Base-by-base conservation (phyloP, 2,888 invertebrate species). In the Alviniconcha strummeri region DNA sequence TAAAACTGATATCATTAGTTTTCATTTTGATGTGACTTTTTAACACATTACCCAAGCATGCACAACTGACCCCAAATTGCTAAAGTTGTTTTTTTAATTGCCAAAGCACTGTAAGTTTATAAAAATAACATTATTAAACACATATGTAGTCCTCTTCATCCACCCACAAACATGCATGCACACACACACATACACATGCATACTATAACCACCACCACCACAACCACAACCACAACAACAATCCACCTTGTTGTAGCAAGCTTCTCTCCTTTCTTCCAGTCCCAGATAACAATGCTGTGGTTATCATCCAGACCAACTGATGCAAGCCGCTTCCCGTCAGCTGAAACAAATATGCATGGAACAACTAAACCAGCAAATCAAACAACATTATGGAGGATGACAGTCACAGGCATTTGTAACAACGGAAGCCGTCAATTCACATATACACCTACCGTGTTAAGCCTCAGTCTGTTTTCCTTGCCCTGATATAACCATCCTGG, bases 191-290 rank as follows among this genome's bases (percentile, higher is more conserved):
- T 52, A 54, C 11, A 54, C 55, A 55, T 2, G 5, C 79, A 79
- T 64, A 9, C 9, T 15, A 64, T 15, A 64, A 64, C 9, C 64
- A 64, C 36, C 36, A 36, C 36, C 36, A 36, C 36, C 0, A 36
- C 36, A 36, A 36, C 36, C 0, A 36, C 0, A 36, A 36, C 36
- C 36, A 36, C 36, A 36, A 36, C 36, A 36, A 36, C 36, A 36
- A 60, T 4, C 8, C 13, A 93, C 94, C 93, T 92, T 64, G 94
- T 93, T n/a, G 93, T 92, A 19, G 94, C 94, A 15, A 94, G 88
- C 85, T 93, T 93, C 87, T 94, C 93, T 84, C 94, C 94, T 85
- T 93, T 94, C 80, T 91, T 92, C 94, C 94, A 94, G 89, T 94
- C 94, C 94, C 94, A 94, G 5, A 94, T 91, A 52, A 94, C 93